Base-by-base conservation (phyloP, 2,888 invertebrate species). In the Nemotelus pantherinus region DNA sequence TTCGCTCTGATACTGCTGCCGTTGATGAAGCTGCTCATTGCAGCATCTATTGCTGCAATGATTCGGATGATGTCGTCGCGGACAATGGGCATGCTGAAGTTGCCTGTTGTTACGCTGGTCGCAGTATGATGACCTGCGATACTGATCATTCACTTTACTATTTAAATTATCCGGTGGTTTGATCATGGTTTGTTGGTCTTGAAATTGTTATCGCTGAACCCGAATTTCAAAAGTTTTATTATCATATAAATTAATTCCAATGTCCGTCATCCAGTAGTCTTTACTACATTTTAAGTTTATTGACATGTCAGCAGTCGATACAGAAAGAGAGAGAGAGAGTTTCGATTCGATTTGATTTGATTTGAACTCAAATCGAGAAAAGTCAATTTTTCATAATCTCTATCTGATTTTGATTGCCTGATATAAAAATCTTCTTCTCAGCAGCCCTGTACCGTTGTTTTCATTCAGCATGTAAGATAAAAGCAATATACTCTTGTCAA, bases 81-180 rank as follows among this genome's bases (percentile, higher is more conserved):
- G 25, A 25, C 25, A 25, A 25, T 25, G 25, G 25, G 25, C 25
- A 25, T 25, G 25, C 25, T 25, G 25, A 25, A 25, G 25, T 25
- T 25, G 25, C 43, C 43, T 39, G 43, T 63, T 25, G 4, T 41
- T 9, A 10, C 41, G 41, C 63, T 43, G 43, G 10, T 53, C 10
- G 53, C 53, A 3, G 41, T 3, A 3, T 63, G 39, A 7, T 43
- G 63, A 39, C 39, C 39, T 41, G 43, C 41, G 39, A 39, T 63
- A 9, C 25, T 63, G 63, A 63, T n/a, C 39, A 63, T 63, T 63
- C 63, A 41, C 48, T 68, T 58, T 44, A 68, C 41, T 68, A 47
- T 50, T 50, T n/a, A 39, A 53, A 50, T 68, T 68, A 44, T 68
- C 68, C 68, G 68, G 68, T 68, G 68, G 68, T 68, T 68, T 68